Base-by-base conservation (phyloP, 2,797 vertebrate genomes). In the Betta splendens region DNA sequence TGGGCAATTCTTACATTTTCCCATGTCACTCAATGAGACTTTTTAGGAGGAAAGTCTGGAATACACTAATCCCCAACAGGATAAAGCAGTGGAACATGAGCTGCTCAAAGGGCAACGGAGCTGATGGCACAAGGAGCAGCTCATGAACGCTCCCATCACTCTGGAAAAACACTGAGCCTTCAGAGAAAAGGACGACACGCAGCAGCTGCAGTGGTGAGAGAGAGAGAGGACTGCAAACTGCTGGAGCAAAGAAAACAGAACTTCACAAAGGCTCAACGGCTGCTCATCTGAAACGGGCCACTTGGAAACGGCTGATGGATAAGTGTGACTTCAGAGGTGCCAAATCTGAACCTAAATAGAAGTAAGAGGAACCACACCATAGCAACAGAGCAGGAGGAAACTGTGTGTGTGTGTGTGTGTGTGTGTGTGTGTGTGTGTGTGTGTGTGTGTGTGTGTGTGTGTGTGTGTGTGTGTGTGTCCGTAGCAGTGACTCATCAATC, bases 401-500 rank as follows among this genome's bases (percentile, higher is more conserved):
- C n/a, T n/a, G n/a, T n/a, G n/a, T n/a, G n/a, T n/a, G n/a, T n/a
- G n/a, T n/a, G n/a, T n/a, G n/a, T n/a, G n/a, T n/a, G n/a, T n/a
- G n/a, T n/a, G n/a, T n/a, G n/a, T n/a, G n/a, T n/a, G n/a, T n/a
- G n/a, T n/a, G n/a, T n/a, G n/a, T n/a, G n/a, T n/a, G n/a, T n/a
- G n/a, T n/a, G n/a, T n/a, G n/a, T n/a, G 37, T 45, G 54, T 46
- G 59, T 56, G 64, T 28, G 47, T 65, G 39, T 54, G 28, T 31
- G 59, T 52, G 53, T 49, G 46, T 57, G 50, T 26, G 51, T 40
- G 56, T 36, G 53, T 25, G 9, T 42, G 64, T 62, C 56, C 48
- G 5, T 65, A 51, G 71, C 63, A 46, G 9, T 87, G 85, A 87
- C 4, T 86, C 84, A 87, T 75, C 67, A 48, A 16, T 75, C 42